These are phyloP conservation scores for Coracopsis vasa DNA, from an alignment of 2,113 vertebrate genomes.

Conservation along the genomic window DNA sequence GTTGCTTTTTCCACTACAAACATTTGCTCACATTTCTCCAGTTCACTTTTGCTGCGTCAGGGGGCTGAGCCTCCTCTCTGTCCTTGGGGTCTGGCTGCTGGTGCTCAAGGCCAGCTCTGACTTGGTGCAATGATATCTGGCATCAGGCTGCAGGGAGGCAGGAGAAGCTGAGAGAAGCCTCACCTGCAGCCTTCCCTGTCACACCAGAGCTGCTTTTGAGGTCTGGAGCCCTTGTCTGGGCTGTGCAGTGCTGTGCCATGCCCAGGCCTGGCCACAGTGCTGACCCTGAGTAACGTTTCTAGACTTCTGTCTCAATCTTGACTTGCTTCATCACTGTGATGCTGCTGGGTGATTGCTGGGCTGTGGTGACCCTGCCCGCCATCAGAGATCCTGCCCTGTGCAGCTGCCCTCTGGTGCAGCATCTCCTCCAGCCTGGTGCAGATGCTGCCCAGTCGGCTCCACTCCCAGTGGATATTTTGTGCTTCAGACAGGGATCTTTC, in stretches of 20 bases:
- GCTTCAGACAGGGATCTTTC: neutral
- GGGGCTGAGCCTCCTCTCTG: neutral
- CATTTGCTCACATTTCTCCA: neutral
- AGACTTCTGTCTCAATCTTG: neutral
- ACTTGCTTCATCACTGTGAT: fast-evolving
- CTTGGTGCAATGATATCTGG: neutral
- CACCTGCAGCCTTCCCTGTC: neutral
- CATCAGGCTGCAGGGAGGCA: neutral
- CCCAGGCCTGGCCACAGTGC: neutral
- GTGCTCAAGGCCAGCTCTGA: neutral
- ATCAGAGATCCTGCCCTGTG: neutral
- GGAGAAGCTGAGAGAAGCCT: neutral
- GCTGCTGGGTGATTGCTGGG: fast-evolving
- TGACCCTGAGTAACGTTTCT: neutral
- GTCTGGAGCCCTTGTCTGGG: fast-evolving
- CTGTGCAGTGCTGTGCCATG: neutral
- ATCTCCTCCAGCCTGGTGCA: fast-evolving
- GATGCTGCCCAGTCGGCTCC: fast-evolving
- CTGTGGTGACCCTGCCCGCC: neutral
- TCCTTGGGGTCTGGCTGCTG: neutral
- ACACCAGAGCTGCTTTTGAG: neutral
- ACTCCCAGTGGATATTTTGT: neutral
- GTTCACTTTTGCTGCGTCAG: neutral
- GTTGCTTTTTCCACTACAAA: neutral
- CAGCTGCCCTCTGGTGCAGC: too few relatives aligned